Conservation (phyloP, 2,113 vertebrate species). For the Seriola quinqueradiata region DNA sequence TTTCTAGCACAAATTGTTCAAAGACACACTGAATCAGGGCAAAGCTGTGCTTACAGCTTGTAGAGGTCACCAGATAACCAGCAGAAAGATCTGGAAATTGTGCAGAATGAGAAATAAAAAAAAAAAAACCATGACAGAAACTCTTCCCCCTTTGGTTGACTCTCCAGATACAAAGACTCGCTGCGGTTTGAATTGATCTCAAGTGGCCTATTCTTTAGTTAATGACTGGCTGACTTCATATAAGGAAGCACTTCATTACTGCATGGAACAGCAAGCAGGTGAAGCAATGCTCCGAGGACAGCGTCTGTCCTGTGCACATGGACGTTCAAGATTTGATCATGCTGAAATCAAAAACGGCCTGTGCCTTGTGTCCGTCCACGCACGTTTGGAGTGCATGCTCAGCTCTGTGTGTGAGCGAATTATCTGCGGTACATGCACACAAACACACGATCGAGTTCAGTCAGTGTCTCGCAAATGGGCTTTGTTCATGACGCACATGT, state of each 20-base stretch:
- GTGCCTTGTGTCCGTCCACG: constrained; percentile 34
- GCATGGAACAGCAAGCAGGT: constrained; percentile 65
- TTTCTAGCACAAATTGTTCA: constrained; percentile 31
- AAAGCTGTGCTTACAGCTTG: constrained; percentile 1
- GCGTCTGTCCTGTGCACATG: constrained; percentile 39
- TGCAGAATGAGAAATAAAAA: not conserved
- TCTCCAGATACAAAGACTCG: constrained; percentile 28
- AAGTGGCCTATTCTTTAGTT: constrained; percentile 58
- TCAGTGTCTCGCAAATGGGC: constrained; percentile 8
- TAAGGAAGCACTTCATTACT: constrained; percentile 80
- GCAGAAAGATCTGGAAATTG: constrained; percentile 26
- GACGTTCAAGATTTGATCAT: constrained; percentile 58
- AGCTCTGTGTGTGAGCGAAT: constrained; percentile 27
- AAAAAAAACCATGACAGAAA: not conserved
- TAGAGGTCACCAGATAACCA: constrained; percentile 1
- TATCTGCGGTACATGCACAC: constrained; percentile 41
- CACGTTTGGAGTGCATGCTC: constrained; percentile 39
- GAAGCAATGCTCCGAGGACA: constrained; percentile 28
- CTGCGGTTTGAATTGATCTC: constrained; percentile 55
- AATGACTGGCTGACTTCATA: constrained; percentile 77
- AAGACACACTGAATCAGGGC: constrained; percentile 3
- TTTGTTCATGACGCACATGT: constrained; percentile 56
- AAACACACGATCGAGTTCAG: constrained; percentile 11
- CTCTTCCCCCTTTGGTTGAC: constrained; percentile 31
- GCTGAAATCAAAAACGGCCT: constrained; percentile 56